These are phyloP conservation scores for Apis mellifera DNA, from an alignment of 1,140 invertebrate genomes.

Conservation along the genomic window DNA sequence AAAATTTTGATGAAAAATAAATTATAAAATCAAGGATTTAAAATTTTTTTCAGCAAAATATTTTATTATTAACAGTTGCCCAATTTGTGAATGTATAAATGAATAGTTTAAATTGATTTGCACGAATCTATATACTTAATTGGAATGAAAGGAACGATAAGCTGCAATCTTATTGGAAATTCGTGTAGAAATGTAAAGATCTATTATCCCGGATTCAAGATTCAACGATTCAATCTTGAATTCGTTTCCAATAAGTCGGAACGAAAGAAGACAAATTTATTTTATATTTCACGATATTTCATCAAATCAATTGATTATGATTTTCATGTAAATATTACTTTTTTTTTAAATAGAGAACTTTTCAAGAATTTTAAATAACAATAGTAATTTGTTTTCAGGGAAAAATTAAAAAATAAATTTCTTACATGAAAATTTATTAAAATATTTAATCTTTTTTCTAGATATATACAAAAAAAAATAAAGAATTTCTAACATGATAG, in stretches of 20 bases:
- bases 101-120: not conserved
- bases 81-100: not conserved
- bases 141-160: not conserved
- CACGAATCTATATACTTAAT: not conserved
- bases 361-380: no score
- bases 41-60: not conserved
- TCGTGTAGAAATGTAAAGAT: not conserved
- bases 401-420: no score
- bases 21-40: no score
- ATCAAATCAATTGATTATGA: constrained; percentile 35
- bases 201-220: not conserved
- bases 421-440: no score
- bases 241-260: not conserved
- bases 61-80: not conserved
- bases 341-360: not conserved
- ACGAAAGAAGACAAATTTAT: constrained; percentile 28
- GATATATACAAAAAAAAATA: no score
- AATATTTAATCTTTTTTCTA: no score
- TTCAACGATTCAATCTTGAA: not conserved
- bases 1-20: no score
- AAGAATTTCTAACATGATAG: no score
- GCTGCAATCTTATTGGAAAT: not conserved
- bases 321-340: constrained; percentile 5
- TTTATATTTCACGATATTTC: not conserved
- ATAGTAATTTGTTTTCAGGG: no score